Conservation (phyloP, 2,888 invertebrate species). For the Drosophila maculinotata region DNA sequence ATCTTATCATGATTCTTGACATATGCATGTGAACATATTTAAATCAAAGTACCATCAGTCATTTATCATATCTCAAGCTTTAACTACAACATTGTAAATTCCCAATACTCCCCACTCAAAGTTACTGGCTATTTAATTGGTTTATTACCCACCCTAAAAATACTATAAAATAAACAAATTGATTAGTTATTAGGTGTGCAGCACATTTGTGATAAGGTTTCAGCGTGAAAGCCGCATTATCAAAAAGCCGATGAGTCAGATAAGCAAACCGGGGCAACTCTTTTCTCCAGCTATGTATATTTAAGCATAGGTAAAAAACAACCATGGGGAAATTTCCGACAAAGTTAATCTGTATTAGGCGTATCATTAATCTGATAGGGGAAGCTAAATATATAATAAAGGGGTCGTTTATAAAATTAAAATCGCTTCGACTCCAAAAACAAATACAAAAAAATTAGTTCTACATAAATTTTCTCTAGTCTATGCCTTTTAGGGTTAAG, state of each 20-base stretch:
- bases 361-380: too few species aligned
- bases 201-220: conserved; percentile 37
- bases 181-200: conserved; percentile 25
- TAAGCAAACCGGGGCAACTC: conserved; percentile 19
- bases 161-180: conserved; percentile 19
- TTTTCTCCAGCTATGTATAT: not conserved
- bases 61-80: not conserved
- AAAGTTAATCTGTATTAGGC: not conserved
- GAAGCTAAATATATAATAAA: too few species aligned
- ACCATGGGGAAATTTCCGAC: not conserved
- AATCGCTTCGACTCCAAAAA: too few species aligned
- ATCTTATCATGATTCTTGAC: not conserved
- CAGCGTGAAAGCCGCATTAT: conserved; percentile 7
- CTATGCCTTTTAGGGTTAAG: too few species aligned
- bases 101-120: conserved; percentile 1
- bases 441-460: too few species aligned
- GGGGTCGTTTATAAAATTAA: too few species aligned
- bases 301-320: not conserved
- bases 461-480: too few species aligned
- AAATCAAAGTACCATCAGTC: not conserved
- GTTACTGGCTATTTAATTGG: conserved; percentile 24
- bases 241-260: conserved; percentile 15
- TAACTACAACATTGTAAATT: conserved; percentile 36
- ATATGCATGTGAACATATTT: not conserved
- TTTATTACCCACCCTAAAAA: conserved; percentile 39